Percentiles rank a stretch among this genome's conserved stretches.
These are phyloP conservation scores for Pitta sordida DNA, from an alignment of 2,113 vertebrate species.

Conservation along the genomic window DNA sequence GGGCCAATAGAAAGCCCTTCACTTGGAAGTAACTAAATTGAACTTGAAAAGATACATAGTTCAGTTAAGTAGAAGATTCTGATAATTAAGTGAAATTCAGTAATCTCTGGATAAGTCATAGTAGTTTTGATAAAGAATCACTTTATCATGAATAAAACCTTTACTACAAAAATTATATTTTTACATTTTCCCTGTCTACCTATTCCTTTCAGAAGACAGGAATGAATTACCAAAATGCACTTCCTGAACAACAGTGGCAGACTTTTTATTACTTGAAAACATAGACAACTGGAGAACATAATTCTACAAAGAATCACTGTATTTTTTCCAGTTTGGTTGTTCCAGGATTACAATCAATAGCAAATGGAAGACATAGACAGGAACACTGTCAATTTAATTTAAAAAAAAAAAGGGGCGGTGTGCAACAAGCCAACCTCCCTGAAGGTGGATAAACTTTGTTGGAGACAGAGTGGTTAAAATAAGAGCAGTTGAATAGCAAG, in stretches of 20 bases:
- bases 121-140: background rate
- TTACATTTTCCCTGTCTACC: background rate
- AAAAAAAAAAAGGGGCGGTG: fast-evolving
- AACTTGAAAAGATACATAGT: background rate
- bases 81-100: background rate
- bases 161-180: background rate
- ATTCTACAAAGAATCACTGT: background rate
- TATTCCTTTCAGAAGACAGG: background rate
- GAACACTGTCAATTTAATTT: background rate
- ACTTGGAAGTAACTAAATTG: background rate
- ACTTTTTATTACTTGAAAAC: background rate
- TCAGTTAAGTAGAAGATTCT: background rate
- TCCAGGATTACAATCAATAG: background rate
- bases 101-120: background rate
- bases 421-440: background rate
- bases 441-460: background rate
- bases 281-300: background rate
- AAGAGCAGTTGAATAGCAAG: background rate
- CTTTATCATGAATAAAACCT: background rate
- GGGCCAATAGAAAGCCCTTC: background rate
- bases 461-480: background rate
- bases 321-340: background rate
- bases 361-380: background rate
- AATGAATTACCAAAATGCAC: background rate
- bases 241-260: background rate